Evolutionary conservation across 2,888 invertebrate genomes (phyloP), one percentile per base, ranked within the genome.

Genomic region (Coenonympha arcania): DNA sequence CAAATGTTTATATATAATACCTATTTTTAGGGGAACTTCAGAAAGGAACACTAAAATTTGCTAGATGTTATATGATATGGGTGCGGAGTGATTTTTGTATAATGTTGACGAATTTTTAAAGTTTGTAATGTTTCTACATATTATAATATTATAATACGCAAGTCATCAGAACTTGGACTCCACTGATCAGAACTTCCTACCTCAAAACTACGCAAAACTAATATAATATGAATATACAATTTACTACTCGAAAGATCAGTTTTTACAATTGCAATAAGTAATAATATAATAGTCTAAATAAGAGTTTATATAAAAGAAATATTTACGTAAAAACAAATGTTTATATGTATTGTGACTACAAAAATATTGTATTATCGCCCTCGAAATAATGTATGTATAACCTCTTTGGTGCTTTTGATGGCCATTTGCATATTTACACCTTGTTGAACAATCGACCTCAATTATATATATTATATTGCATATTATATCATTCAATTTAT

Each of bases 1-100:
- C 85, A 86, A 86, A 86, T 80, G 82, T 85, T 84, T 84, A 83
- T 83, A 85, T 83, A 77, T 76, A 39, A 39, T 45, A 79, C 77
- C 77, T 81, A 84, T 85, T 74, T 84, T 82, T 85, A 84, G 78
- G 78, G 76, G 74, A 78, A 79, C 76, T 79, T 76, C 79, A 78
- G 76, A 81, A 75, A 76, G 78, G 73, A 77, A 82, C 77, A 76
- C 75, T 79, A 79, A 58, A 78, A 79, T 83, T 83, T 81, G 83
- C 79, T 81, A 84, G 77, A 78, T 78, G 81, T 77, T 78, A 77
- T 79, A 72, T 66, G 73, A 76, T 79, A 71, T 66, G 73, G 73
- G 69, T 69, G 70, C 59, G 78, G 78, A 74, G 80, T 73, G 79
- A 73, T 68, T 81, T 78, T 84, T 82, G 81, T 82, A 80, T 79